Base-by-base conservation (phyloP, 2,888 invertebrate species). In the Oscheius sp. region DNA sequence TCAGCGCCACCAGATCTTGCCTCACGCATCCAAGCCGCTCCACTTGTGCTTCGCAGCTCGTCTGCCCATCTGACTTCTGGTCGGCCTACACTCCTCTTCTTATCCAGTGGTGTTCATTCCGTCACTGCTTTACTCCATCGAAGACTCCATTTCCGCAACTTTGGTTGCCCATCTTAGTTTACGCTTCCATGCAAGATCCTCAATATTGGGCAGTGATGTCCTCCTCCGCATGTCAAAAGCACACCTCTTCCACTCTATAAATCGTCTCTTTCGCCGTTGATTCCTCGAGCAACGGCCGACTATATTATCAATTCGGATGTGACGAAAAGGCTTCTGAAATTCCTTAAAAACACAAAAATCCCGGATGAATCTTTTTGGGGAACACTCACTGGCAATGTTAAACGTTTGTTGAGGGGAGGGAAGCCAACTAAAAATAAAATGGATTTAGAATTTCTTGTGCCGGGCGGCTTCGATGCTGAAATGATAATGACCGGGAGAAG, bases 321-420 rank as follows among this genome's bases (percentile, higher is more conserved):
- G 52, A 65, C 76, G 0, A 34, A 55, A 12, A 34, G 65, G 2
- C 67, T 75, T 23, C 53, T 77, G 5, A 45, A 69, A n/a, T 75
- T 72, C 29, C 70, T 77, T 0, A 48, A 71, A 20, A 48, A 57
- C 8, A 73, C 77, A 1, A 50, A 48, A 8, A 71, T 77, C 8
- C 71, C 77, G 1, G 77, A 77, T 57, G 77, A 77, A 61, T 58
- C 69, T 12, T 77, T 77, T 61, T 77, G 77, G 77, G 75, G 65
- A 0, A 73, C 77, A 0, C 37, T 77, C 0, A 33, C 65, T 0
- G 77, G 70, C 17, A 77, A 75, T 39, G 37, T 64, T 23, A 27
- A 69, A 2, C 12, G 53, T 61, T 23, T n/a, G 34, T 25, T 29
- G 10, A 46, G 15, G 34, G 25, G n/a, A n/a, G n/a, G n/a, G n/a